phyloP scores from a whole-genome alignment of 2,113 vertebrate genomes.

The Potamarius usumacintae region DNA sequence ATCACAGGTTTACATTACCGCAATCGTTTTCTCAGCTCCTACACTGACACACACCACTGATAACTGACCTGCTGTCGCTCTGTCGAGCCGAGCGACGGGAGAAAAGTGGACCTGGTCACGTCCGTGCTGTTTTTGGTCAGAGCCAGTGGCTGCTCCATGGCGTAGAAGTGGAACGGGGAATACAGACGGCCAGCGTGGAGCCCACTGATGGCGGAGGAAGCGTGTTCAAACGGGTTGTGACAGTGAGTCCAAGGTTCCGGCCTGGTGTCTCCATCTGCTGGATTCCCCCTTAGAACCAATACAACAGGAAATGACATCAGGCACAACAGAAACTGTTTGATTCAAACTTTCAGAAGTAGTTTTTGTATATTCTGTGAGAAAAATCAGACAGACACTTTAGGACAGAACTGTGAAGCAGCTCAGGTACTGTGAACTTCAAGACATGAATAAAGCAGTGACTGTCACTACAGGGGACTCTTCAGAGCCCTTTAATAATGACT shows the following conservation, averaged over 20 bases:
- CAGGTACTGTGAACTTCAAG: not conserved
- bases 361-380: not conserved
- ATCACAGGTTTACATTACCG: too few species aligned
- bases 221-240: constrained; percentile 83
- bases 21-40: not conserved
- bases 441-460: not conserved
- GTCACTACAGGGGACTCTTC: not conserved
- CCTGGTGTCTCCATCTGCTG: constrained; percentile 83
- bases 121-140: constrained; percentile 89
- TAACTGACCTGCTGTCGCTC: constrained; percentile 88
- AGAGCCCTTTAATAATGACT: not conserved
- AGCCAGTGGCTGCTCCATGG: constrained; percentile 88
- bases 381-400: not conserved
- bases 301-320: constrained; percentile 17
- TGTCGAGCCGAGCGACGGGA: constrained; percentile 68
- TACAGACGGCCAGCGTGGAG: constrained; percentile 84
- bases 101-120: constrained; percentile 65
- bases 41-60: not conserved
- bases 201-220: constrained; percentile 80
- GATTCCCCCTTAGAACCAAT: constrained; percentile 75
- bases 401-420: not conserved
- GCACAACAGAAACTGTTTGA: not conserved
- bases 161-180: constrained; percentile 80
- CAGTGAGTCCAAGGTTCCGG: constrained; percentile 84
- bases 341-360: not conserved